Evolutionary conservation across 2,797 vertebrate species (phyloP), one percentile per base, ranked within the genome.

Genomic region (Botia almorhae): DNA sequence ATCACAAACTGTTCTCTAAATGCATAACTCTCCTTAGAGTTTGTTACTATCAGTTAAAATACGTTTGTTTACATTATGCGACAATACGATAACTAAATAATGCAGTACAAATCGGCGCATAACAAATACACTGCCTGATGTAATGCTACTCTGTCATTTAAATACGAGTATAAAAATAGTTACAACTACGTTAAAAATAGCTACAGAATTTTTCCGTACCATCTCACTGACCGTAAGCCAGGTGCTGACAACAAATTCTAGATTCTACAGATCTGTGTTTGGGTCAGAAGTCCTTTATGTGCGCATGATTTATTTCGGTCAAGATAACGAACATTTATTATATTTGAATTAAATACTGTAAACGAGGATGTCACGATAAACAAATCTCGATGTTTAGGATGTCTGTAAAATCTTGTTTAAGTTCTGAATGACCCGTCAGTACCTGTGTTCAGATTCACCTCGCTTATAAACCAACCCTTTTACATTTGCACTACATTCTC

Each of bases 81-180:
- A 13, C 23, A 36, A 23, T 67, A 13, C 50, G 50, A 67, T 65
- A 63, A 61, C 29, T 33, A 61, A 74, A 73, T 74, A 60, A 78
- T 72, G 70, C 61, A 51, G 1, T 74, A 78, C 33, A 82, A 69
- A 78, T 78, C 3, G n/a, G 29, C 17, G 26, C 43, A 74, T 39
- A 83, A 33, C 60, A 64, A 51, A 73, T 39, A 70, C 75, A 64
- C 43, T 19, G 74, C 3, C 64, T 14, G 68, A 69, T 70, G 81
- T 21, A 77, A 60, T 72, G 53, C 65, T 48, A 48, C 21, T 89
- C 78, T 69, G 83, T 91, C 60, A 14, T 83, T 80, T 63, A 82
- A 85, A 56, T 83, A 81, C 80, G 46, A 77, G 86, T 93, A 93
- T 90, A 94, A 93, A 94, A 93, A 94, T 93, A 94, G 89, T 91